Evolutionary conservation across 2,113 vertebrate genomes (phyloP).

Genomic region (Condylura cristata): DNA sequence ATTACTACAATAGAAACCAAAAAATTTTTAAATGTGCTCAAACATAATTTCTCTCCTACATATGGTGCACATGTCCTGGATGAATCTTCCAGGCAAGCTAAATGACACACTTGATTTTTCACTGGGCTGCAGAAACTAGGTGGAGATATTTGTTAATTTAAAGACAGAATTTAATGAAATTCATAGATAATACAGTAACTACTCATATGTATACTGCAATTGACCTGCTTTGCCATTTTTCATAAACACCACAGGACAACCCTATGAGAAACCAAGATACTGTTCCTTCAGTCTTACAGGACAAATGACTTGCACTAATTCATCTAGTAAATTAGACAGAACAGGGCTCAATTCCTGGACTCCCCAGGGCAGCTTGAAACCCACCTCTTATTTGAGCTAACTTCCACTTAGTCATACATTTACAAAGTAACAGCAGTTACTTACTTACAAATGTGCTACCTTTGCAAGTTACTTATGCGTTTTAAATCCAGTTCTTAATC

Average conservation of each 20-base stretch:
- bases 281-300: not conserved
- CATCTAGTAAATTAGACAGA: not conserved
- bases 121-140: not conserved
- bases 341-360: not conserved
- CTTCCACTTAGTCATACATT: too few species aligned
- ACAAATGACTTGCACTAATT: not conserved
- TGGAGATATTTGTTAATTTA: not conserved
- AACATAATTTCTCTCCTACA: not conserved
- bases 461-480: not conserved
- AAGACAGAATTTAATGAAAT: too few species aligned
- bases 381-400: not conserved
- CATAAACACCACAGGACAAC: not conserved
- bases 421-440: too few species aligned
- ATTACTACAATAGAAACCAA: not conserved
- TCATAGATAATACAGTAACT: not conserved
- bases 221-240: conserved; percentile 19
- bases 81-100: not conserved
- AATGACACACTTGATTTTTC: not conserved
- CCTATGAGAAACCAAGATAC: not conserved
- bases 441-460: not conserved
- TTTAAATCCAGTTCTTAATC: not conserved
- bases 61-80: not conserved
- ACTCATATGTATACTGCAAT: not conserved
- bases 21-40: not conserved
- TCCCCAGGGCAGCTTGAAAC: not conserved